phyloP scores from a whole-genome alignment of 2,113 vertebrate genomes.

The Neomonachus schauinslandi region DNA sequence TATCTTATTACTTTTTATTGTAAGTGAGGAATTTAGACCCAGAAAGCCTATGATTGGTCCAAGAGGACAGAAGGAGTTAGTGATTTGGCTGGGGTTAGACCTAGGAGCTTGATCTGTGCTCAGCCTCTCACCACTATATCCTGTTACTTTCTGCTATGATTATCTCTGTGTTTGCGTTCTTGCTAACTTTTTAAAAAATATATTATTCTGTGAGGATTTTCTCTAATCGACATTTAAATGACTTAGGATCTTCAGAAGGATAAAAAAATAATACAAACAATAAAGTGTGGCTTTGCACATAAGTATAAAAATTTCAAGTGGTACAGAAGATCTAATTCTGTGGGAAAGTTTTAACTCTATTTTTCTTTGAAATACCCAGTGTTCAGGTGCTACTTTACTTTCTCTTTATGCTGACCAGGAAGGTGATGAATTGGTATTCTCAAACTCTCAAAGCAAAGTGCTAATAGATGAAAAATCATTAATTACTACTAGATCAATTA shows the following conservation, averaged over 20 bases:
- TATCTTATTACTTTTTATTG: neutral
- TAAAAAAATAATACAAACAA: neutral
- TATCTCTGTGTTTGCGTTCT: neutral
- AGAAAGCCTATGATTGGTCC: neutral
- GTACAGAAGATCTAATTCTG: neutral
- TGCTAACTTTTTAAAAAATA: neutral
- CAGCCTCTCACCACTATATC: neutral
- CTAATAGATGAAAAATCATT: neutral
- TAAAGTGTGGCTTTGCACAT: neutral
- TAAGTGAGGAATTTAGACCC: neutral
- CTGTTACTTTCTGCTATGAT: neutral
- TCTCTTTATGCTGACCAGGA: neutral
- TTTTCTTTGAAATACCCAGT: conserved; percentile 6
- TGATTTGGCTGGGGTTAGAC: neutral
- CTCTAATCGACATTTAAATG: neutral
- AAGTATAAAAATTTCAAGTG: neutral
- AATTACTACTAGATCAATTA: neutral
- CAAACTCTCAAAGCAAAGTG: neutral
- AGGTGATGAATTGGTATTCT: neutral
- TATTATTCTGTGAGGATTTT: neutral
- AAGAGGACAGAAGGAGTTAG: neutral
- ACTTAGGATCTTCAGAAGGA: conserved; percentile 30
- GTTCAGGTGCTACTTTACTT: neutral
- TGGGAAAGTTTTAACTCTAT: neutral
- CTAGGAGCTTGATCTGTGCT: neutral